Evolutionary conservation across 2,888 invertebrate genomes (phyloP).

Genomic region (Dynastes tityus): DNA sequence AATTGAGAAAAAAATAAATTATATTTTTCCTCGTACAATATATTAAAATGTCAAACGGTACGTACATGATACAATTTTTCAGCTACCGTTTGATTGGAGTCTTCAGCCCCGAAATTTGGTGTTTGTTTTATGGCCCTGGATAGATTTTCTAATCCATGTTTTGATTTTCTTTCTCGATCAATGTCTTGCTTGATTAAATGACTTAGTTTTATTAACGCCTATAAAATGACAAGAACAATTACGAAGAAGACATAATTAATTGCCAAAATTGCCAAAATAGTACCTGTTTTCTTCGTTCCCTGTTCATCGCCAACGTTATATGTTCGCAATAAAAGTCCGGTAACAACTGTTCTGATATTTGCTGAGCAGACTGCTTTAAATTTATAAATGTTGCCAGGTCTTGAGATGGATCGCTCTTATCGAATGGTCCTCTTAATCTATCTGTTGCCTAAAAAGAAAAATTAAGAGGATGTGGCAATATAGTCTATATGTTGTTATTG

Average conservation of each 20-base stretch:
- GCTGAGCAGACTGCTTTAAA: conserved; percentile 77
- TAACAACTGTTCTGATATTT: conserved; percentile 84
- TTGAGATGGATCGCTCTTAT: conserved; percentile 81
- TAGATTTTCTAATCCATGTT: conserved; percentile 90
- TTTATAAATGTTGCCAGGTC: conserved; percentile 78
- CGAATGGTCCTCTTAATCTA: conserved; percentile 79
- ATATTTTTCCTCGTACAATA: background rate
- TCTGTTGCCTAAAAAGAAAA: conserved; percentile 77
- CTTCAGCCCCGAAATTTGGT: conserved; percentile 88
- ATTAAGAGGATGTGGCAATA: background rate
- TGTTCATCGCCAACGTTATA: conserved; percentile 93
- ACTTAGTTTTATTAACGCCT: conserved; percentile 87
- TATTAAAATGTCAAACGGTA: conserved; percentile 51
- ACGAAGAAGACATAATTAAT: background rate
- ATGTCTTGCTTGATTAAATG: conserved; percentile 90
- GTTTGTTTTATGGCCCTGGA: conserved; percentile 90
- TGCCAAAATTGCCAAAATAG: conserved; percentile 4
- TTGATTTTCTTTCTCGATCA: conserved; percentile 91
- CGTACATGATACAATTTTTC: conserved; percentile 94
- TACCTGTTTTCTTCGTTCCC: conserved; percentile 88
- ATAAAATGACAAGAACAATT: conserved; percentile 59
- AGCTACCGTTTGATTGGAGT: conserved; percentile 91
- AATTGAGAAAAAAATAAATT: conserved; percentile 53
- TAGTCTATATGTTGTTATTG: background rate
- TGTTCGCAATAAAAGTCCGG: conserved; percentile 98